Percentiles rank a stretch among this genome's conserved stretches.
phyloP scores from a whole-genome alignment of 2,113 vertebrate genomes.

The Pluvianellus socialis region DNA sequence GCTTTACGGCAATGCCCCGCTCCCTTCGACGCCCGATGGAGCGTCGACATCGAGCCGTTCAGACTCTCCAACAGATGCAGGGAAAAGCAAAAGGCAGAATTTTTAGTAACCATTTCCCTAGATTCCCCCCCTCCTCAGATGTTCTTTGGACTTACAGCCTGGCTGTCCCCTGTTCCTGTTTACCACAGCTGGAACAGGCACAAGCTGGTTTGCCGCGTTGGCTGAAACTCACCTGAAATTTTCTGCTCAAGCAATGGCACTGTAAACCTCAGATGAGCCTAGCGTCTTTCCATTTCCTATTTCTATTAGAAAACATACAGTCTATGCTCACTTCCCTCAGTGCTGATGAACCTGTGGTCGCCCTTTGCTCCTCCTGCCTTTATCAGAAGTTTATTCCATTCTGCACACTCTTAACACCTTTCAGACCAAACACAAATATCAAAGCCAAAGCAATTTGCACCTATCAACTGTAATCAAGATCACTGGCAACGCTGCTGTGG shows the following conservation, averaged over 20 bases:
- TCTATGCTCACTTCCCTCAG: rapidly evolving
- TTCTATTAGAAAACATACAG: neutral
- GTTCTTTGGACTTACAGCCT: neutral
- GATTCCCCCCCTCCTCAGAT: rapidly evolving
- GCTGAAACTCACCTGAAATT: neutral
- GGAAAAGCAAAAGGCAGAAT: neutral
- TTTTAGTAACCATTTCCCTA: neutral
- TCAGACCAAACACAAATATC: constrained; percentile 32
- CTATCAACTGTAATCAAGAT: constrained; percentile 4
- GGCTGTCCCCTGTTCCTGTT: too few species aligned
- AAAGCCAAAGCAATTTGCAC: constrained; percentile 30
- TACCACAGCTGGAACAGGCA: neutral
- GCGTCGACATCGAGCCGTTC: rapidly evolving
- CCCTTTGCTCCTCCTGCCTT: neutral
- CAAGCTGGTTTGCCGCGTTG: neutral
- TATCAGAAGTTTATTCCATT: neutral
- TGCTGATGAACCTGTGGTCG: rapidly evolving
- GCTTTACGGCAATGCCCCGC: neutral
- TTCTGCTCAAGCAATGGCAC: neutral
- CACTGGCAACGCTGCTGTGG: neutral
- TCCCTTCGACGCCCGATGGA: rapidly evolving
- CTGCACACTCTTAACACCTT: neutral
- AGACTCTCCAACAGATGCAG: neutral
- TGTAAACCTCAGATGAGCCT: neutral
- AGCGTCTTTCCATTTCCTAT: rapidly evolving